Percentiles rank a stretch among this genome's conserved stretches.
Conservation (phyloP, 2,888 invertebrate genomes). For the Limnephilus rhombicus region DNA sequence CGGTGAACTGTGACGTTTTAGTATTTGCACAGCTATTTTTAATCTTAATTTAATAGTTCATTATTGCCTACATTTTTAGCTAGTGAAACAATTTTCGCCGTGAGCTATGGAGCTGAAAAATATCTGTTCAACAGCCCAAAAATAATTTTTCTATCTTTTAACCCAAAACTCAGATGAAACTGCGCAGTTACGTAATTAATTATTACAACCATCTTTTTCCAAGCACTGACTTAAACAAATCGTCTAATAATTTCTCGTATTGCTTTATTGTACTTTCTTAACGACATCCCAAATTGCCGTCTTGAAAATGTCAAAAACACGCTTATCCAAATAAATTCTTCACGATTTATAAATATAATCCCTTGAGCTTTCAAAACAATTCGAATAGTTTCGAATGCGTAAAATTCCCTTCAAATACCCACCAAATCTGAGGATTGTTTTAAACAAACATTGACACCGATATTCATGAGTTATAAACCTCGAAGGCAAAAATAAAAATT, state of each 20-base stretch:
- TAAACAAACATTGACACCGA: background rate
- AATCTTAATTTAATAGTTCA: too few relatives aligned
- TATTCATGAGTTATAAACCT: slow-evolving; percentile 1
- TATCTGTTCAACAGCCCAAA: background rate
- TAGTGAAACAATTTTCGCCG: too few relatives aligned
- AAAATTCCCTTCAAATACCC: background rate
- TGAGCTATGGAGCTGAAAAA: background rate
- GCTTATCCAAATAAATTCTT: background rate
- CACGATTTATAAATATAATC: background rate
- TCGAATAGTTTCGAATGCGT: background rate
- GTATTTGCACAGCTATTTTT: too few relatives aligned
- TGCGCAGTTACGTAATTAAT: background rate
- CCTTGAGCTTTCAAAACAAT: background rate
- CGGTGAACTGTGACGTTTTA: too few relatives aligned
- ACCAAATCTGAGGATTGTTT: background rate
- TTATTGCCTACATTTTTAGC: too few relatives aligned
- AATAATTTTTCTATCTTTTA: background rate
- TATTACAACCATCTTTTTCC: background rate
- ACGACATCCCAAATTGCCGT: background rate
- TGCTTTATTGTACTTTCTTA: background rate
- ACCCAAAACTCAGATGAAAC: background rate
- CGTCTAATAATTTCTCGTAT: background rate
- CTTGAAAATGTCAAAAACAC: background rate
- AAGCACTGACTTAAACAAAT: background rate
- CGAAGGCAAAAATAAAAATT: background rate